Conservation (phyloP, 2,113 vertebrate genomes). For the Macquaria australasica region DNA sequence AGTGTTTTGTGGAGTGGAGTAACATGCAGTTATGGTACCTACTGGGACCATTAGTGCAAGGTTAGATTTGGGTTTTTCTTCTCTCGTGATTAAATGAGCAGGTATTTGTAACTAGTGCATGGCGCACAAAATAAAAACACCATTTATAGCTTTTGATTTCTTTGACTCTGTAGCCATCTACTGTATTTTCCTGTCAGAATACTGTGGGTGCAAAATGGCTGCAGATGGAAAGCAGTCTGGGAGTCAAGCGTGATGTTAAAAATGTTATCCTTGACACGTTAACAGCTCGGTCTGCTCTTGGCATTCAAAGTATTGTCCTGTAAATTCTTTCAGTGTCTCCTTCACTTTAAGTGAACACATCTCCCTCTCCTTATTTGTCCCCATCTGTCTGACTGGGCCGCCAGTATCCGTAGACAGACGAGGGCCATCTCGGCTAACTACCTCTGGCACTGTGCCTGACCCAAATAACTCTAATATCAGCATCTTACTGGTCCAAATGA, state of each 20-base stretch:
- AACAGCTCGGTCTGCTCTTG: constrained; percentile 45
- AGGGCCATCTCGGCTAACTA: constrained; percentile 50
- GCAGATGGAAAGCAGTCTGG: constrained; percentile 30
- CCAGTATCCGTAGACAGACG: constrained; percentile 42
- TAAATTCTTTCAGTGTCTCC: constrained; percentile 52
- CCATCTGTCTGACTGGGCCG: constrained; percentile 47
- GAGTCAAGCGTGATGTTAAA: constrained; percentile 10
- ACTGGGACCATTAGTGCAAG: neutral
- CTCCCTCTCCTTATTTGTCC: constrained; percentile 42
- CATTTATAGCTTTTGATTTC: neutral
- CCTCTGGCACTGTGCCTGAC: constrained; percentile 61
- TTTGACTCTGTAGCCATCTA: neutral
- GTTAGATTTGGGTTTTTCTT: neutral
- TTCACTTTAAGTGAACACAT: constrained; percentile 23
- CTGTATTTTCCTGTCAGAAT: constrained; percentile 5
- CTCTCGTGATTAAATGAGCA: neutral
- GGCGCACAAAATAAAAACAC: neutral
- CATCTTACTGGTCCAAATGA: constrained; percentile 44
- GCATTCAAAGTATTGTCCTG: constrained; percentile 54
- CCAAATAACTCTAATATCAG: constrained; percentile 73
- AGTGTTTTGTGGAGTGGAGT: neutral
- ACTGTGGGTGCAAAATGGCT: constrained; percentile 29
- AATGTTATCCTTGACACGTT: constrained; percentile 42
- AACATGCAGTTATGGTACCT: neutral
- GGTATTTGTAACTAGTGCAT: neutral